Percentiles rank a stretch among this genome's conserved stretches.
phyloP scores from a whole-genome alignment of 2,797 vertebrate genomes.

The Brachyalestes nurse region DNA sequence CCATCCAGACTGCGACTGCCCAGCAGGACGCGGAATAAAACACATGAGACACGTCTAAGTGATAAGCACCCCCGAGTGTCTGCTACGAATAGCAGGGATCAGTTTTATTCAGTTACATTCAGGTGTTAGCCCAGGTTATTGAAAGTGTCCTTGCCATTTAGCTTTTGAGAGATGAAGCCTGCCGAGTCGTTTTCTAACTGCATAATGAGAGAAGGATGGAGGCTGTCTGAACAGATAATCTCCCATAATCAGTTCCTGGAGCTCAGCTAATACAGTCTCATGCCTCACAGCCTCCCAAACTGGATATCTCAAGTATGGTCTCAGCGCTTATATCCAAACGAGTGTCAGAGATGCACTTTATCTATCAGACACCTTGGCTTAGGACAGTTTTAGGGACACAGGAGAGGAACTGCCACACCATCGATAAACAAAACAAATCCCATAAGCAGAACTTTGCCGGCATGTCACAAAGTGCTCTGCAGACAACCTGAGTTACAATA shows the following conservation, averaged over 20 bases:
- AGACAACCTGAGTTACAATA: constrained; percentile 2
- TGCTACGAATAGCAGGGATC: constrained; percentile 24
- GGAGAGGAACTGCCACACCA: neutral
- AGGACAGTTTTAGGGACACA: neutral
- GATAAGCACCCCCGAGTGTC: constrained; percentile 21
- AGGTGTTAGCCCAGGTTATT: constrained; percentile 32
- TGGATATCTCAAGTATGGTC: constrained; percentile 25
- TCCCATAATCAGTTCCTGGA: constrained; percentile 44
- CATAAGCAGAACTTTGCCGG: constrained; percentile 23
- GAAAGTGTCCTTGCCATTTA: constrained; percentile 24
- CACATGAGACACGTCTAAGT: constrained; percentile 6
- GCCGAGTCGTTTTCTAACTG: constrained; percentile 37
- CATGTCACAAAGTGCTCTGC: constrained; percentile 22
- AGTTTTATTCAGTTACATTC: constrained; percentile 39
- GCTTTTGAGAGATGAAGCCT: constrained; percentile 18
- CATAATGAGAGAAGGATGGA: constrained; percentile 42
- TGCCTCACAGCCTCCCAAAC: constrained; percentile 37
- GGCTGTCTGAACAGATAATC: constrained; percentile 31
- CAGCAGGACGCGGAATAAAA: constrained; percentile 30
- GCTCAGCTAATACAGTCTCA: constrained; percentile 40
- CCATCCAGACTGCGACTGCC: neutral
- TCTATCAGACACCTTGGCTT: constrained; percentile 20
- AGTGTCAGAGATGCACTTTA: constrained; percentile 33
- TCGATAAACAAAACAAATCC: constrained; percentile 8
- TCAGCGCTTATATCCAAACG: constrained; percentile 22